Evolutionary conservation across 35 echinoderm and acorn worm genomes (phyloP).

Genomic region (Heliocidaris erythrogramma): DNA sequence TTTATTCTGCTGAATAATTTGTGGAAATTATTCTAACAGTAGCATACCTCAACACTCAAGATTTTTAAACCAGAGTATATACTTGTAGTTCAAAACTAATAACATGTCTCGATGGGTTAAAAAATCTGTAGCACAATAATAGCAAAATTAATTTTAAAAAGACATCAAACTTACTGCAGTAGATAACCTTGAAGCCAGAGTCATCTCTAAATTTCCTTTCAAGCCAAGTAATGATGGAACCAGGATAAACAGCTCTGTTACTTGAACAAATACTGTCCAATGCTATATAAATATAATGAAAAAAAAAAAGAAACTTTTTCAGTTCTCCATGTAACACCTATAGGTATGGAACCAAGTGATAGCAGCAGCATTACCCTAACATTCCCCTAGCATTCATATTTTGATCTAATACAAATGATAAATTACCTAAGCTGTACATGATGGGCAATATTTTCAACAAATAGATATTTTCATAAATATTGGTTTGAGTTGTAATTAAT

Average conservation of each 20-base stretch:
- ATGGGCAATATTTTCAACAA: too few species aligned
- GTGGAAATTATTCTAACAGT: too few species aligned
- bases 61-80: too few species aligned
- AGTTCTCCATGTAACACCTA: not conserved
- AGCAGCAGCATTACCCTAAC: too few species aligned
- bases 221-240: constrained; percentile 91
- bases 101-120: not conserved
- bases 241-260: constrained; percentile 93
- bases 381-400: too few species aligned
- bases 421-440: too few species aligned
- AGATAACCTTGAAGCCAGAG: constrained; percentile 91
- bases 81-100: too few species aligned
- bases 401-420: too few species aligned
- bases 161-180: constrained; percentile 76
- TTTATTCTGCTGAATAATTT: too few species aligned
- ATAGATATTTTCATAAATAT: too few species aligned
- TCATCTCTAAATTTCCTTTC: constrained; percentile 99
- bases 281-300: constrained; percentile 68
- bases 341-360: not conserved
- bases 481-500: too few species aligned
- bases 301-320: not conserved
- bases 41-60: too few species aligned
- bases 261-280: constrained; percentile 82
- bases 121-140: not conserved
- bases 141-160: not conserved